Evolutionary conservation across 2,113 vertebrate species (phyloP).

Genomic region (Oryzias javanicus): DNA sequence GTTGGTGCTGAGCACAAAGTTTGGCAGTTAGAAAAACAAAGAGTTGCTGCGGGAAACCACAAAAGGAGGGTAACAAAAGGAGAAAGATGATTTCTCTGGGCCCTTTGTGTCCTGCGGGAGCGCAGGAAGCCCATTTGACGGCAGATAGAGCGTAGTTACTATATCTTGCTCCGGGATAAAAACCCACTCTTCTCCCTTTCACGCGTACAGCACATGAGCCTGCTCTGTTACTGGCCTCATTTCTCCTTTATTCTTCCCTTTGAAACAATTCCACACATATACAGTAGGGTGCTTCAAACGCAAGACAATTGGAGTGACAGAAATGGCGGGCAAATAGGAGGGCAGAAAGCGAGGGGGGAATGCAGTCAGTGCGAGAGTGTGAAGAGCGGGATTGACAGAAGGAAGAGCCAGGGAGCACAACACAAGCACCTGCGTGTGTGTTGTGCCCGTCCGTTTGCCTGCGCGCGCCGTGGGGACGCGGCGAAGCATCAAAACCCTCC

Average conservation of each 20-base stretch:
- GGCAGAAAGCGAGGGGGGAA: neutral
- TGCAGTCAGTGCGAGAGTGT: conserved; percentile 23
- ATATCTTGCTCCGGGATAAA: conserved; percentile 60
- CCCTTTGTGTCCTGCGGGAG: conserved; percentile 47
- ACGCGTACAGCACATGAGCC: conserved; percentile 36
- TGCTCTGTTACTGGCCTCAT: conserved; percentile 50
- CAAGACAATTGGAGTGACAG: conserved; percentile 53
- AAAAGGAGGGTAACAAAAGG: conserved; percentile 34
- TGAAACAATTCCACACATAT: conserved; percentile 58
- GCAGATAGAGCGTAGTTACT: conserved; percentile 59
- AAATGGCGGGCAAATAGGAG: conserved; percentile 24
- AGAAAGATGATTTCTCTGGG: conserved; percentile 34
- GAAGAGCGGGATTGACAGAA: conserved; percentile 47
- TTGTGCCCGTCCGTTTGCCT: conserved; percentile 13
- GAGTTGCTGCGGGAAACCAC: conserved; percentile 24
- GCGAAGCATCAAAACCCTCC: conserved; percentile 43
- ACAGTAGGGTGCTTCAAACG: conserved; percentile 42
- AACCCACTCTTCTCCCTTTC: conserved; percentile 27
- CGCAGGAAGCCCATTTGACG: conserved; percentile 64
- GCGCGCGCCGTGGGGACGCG: conserved; percentile 28
- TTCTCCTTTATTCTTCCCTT: conserved; percentile 63
- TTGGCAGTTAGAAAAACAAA: conserved; percentile 24
- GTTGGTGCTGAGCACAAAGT: neutral
- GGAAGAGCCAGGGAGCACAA: conserved; percentile 14
- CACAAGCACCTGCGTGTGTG: conserved; percentile 19